These are phyloP conservation scores for Calycopis cecrops DNA, from an alignment of 1,140 invertebrate genomes.

Conservation along the genomic window DNA sequence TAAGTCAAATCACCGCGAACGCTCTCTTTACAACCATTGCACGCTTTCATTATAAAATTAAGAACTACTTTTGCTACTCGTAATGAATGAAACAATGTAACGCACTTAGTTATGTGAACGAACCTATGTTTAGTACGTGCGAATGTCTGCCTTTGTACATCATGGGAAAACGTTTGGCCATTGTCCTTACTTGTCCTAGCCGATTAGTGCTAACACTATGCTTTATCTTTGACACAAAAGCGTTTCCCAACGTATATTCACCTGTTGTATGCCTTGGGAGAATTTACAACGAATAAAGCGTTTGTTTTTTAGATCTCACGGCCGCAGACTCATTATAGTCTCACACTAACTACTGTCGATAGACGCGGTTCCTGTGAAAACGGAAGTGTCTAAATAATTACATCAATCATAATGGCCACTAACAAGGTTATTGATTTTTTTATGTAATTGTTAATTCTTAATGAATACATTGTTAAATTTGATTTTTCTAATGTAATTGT, in stretches of 20 bases:
- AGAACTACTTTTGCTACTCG: background rate
- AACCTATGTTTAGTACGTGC: constrained; percentile 19
- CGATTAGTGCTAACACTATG: constrained; percentile 48
- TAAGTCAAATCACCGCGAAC: background rate
- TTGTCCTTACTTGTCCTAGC: constrained; percentile 55
- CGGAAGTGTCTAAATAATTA: no score
- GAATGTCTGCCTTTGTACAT: constrained; percentile 20
- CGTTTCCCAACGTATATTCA: constrained; percentile 48
- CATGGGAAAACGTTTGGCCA: constrained; percentile 45
- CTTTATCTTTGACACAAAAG: constrained; percentile 53
- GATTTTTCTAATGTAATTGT: background rate
- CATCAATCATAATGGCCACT: no score
- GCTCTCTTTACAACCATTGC: background rate
- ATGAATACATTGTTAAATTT: no score
- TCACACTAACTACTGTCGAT: constrained; percentile 12
- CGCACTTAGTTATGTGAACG: constrained; percentile 5
- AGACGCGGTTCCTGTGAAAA: no score
- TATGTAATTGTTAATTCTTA: background rate
- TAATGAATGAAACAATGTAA: constrained; percentile 10
- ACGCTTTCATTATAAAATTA: background rate
- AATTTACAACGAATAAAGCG: constrained; percentile 41
- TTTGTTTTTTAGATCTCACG: constrained; percentile 54
- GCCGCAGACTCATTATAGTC: constrained; percentile 37
- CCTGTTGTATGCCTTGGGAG: constrained; percentile 36
- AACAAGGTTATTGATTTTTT: no score